Conservation (phyloP, 1,140 invertebrate species). For the Drosophila rhopaloa region DNA sequence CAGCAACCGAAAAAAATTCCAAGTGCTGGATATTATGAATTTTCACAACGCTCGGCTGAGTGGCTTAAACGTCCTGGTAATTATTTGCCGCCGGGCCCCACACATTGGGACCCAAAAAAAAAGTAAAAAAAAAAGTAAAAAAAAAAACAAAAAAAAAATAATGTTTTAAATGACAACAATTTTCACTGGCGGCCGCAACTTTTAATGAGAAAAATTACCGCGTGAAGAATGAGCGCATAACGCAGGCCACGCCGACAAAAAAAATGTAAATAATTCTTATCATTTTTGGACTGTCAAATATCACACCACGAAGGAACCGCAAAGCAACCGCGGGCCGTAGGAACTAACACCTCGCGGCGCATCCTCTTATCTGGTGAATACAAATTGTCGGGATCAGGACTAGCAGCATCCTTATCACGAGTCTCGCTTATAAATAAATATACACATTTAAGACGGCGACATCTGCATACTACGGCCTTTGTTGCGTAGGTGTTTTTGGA, state of each 20-base stretch:
- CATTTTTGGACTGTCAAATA: conserved; percentile 77
- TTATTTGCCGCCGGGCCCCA: conserved; percentile 64
- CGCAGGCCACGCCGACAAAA: conserved; percentile 13
- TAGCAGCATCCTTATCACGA: conserved; percentile 45
- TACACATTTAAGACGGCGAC: conserved; percentile 47
- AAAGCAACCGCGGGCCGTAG: conserved; percentile 50
- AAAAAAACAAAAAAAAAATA: conserved; percentile 24
- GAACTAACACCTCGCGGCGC: conserved; percentile 69
- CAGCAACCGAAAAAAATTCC: conserved; percentile 46
- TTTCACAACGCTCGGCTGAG: conserved; percentile 77
- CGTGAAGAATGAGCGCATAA: conserved; percentile 27
- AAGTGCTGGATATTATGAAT: conserved; percentile 66
- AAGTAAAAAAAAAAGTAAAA: background rate
- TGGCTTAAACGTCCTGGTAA: conserved; percentile 80
- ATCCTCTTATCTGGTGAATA: conserved; percentile 60
- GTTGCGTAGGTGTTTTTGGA: conserved; percentile 66
- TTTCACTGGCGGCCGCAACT: conserved; percentile 66
- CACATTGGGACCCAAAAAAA: conserved; percentile 23
- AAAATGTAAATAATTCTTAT: conserved; percentile 79
- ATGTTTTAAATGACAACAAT: conserved; percentile 67
- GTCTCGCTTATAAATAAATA: conserved; percentile 34
- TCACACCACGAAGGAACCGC: conserved; percentile 61
- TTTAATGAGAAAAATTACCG: conserved; percentile 74
- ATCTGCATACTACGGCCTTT: conserved; percentile 56
- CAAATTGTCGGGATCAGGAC: conserved; percentile 55